phyloP scores from a whole-genome alignment of 2,113 vertebrate species.

The Ploceus nigricollis region DNA sequence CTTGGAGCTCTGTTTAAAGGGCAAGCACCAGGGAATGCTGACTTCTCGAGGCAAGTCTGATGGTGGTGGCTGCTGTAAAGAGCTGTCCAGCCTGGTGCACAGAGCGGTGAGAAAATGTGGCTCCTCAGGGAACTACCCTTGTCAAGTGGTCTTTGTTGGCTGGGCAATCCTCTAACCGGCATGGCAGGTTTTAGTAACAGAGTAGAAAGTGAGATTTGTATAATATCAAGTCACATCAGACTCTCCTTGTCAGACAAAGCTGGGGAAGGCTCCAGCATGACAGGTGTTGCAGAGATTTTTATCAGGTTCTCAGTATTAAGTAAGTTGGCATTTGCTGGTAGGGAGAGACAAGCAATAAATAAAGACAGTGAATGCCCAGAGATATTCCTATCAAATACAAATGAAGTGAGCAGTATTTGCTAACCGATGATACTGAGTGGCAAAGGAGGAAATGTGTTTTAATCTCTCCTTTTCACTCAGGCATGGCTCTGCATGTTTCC shows the following conservation, averaged over 20 bases:
- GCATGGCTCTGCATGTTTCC: fast-evolving
- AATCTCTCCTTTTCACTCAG: background rate
- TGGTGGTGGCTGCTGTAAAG: background rate
- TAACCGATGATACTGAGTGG: background rate
- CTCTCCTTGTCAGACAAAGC: background rate
- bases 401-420: background rate
- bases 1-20: background rate
- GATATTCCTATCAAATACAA: background rate
- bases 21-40: background rate
- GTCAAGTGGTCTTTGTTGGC: background rate
- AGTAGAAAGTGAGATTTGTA: background rate
- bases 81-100: background rate
- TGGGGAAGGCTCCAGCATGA: background rate
- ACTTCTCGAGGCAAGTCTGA: fast-evolving
- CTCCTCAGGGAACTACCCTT: background rate
- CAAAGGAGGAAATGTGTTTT: background rate
- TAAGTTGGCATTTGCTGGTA: background rate
- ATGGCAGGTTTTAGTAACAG: background rate
- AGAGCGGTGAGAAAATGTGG: background rate
- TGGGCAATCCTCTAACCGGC: background rate
- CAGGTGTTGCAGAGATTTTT: background rate
- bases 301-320: background rate
- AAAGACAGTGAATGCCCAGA: background rate
- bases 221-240: background rate
- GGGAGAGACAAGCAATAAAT: background rate